Conservation (phyloP, 2,113 vertebrate species). For the Gasterosteus nipponicus region DNA sequence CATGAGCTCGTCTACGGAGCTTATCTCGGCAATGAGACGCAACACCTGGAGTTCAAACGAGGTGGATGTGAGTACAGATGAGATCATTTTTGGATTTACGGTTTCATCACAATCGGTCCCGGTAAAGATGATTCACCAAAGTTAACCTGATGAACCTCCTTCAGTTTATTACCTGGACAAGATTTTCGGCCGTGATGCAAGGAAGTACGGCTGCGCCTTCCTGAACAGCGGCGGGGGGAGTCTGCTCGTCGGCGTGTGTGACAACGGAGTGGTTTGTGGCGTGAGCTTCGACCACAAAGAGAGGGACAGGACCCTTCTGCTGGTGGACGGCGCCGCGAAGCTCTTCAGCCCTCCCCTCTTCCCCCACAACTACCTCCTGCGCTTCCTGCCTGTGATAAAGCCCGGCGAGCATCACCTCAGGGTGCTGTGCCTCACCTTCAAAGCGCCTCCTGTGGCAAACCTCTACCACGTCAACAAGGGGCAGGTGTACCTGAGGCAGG, state of each 20-base stretch:
- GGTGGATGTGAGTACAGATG: neutral
- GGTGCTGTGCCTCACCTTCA: constrained; percentile 9
- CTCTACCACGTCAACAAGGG: neutral
- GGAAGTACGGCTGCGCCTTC: neutral
- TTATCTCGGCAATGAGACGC: neutral
- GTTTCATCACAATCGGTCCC: too few species aligned
- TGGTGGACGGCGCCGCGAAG: neutral
- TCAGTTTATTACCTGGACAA: neutral
- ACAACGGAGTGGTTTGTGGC: neutral
- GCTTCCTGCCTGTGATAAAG: neutral
- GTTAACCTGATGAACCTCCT: neutral
- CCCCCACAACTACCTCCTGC: neutral
- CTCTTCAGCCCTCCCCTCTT: neutral
- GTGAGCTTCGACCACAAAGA: neutral
- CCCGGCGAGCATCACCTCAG: neutral
- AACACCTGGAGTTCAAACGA: neutral
- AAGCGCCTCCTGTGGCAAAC: neutral
- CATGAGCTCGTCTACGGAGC: neutral
- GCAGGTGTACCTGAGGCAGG: neutral
- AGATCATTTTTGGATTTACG: too few species aligned
- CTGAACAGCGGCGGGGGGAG: neutral
- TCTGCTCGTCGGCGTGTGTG: neutral
- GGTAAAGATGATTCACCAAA: too few species aligned
- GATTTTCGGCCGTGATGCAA: neutral
- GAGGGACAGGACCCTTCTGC: neutral